phyloP scores from a whole-genome alignment of 2,888 invertebrate species.

The Phalera bucephala region DNA sequence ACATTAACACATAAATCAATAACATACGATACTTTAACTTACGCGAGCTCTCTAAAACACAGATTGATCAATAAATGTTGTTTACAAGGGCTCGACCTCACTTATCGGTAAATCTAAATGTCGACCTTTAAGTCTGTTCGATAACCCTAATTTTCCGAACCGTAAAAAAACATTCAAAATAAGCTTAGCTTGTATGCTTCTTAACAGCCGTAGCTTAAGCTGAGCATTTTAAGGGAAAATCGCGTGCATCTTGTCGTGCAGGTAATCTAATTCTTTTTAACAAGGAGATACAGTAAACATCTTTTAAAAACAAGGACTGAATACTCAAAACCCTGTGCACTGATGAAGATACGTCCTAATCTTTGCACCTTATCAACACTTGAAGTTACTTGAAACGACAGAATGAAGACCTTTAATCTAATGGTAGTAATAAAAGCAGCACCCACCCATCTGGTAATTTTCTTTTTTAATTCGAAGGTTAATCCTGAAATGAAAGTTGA shows the following conservation, averaged over 20 bases:
- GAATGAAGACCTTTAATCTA: no score
- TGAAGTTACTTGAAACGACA: no score
- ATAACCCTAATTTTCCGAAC: background rate
- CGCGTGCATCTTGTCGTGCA: background rate
- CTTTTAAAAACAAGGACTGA: no score
- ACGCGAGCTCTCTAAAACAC: background rate
- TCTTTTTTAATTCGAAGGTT: no score
- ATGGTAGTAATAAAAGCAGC: no score
- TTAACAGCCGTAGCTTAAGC: background rate
- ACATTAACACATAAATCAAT: background rate
- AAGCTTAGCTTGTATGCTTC: background rate
- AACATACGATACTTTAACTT: background rate
- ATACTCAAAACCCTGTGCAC: no score
- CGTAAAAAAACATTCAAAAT: background rate
- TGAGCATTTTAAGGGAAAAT: background rate
- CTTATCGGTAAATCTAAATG: slow-evolving; percentile 1
- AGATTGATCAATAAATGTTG: slow-evolving; percentile 2
- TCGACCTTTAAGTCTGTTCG: slow-evolving; percentile 1
- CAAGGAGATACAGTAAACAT: no score
- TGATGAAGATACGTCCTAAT: no score
- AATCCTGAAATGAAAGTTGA: no score
- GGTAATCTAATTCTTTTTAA: no score
- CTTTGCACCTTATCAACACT: no score
- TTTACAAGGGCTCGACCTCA: slow-evolving; percentile 1
- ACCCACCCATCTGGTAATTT: no score